Percentiles rank a stretch among this genome's conserved stretches.
Conservation (phyloP, 2,113 vertebrate genomes). For the Dasyurus viverrinus region DNA sequence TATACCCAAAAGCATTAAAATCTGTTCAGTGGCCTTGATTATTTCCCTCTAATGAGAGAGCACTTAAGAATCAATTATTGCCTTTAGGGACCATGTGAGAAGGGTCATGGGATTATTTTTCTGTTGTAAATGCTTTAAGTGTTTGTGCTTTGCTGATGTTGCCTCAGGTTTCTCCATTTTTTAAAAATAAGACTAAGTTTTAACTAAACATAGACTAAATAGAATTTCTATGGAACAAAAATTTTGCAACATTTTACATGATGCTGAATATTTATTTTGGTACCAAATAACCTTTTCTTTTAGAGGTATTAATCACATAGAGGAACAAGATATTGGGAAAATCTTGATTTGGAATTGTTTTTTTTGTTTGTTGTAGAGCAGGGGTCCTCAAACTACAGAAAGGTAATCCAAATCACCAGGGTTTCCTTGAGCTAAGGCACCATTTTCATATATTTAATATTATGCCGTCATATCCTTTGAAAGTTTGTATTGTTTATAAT, state of each 20-base stretch:
- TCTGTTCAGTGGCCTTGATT: slow-evolving; percentile 31
- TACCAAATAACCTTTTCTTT: slow-evolving; percentile 6
- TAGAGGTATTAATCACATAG: slow-evolving; percentile 17
- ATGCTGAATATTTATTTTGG: not conserved
- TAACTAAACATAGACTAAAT: not conserved
- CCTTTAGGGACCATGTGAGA: slow-evolving; percentile 37
- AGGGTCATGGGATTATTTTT: slow-evolving; percentile 35
- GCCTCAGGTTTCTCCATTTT: not conserved
- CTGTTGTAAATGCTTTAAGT: not conserved
- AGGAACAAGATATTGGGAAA: not conserved
- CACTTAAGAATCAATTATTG: slow-evolving; percentile 50
- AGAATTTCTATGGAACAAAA: slow-evolving; percentile 21
- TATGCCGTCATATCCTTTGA: not conserved
- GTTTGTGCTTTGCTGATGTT: slow-evolving; percentile 16
- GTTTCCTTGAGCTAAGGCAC: slow-evolving; percentile 4
- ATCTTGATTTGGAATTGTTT: slow-evolving; percentile 22
- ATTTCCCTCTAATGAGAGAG: slow-evolving; percentile 42
- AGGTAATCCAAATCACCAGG: slow-evolving; percentile 14
- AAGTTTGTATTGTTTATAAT: not conserved
- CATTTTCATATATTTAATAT: slow-evolving; percentile 8
- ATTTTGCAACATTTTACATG: not conserved
- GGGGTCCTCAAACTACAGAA: no score
- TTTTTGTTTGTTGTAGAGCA: not conserved
- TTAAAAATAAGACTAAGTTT: slow-evolving; percentile 14
- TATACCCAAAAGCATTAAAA: not conserved